These are phyloP conservation scores for Tillus elongatus DNA, from an alignment of 2,888 invertebrate genomes.

Conservation along the genomic window DNA sequence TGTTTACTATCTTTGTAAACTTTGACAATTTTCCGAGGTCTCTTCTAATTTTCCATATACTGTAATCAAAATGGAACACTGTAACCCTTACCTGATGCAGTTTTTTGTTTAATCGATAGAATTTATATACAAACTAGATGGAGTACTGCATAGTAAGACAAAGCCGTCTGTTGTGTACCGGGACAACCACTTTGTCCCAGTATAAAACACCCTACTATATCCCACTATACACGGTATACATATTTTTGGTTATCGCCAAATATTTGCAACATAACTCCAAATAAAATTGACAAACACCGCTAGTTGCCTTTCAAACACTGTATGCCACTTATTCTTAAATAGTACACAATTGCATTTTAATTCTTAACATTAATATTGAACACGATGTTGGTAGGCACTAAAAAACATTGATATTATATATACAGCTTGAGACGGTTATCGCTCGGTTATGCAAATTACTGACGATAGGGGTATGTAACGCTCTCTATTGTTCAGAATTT, in stretches of 20 bases:
- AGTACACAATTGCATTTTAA: background rate
- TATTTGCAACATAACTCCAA: constrained; percentile 3
- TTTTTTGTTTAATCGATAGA: background rate
- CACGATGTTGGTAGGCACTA: no score
- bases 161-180: constrained; percentile 2
- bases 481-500: no score
- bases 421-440: no score
- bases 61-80: background rate
- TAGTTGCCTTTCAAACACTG: background rate
- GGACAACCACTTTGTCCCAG: constrained; percentile 2
- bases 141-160: constrained; percentile 2
- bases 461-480: no score
- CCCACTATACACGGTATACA: no score
- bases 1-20: constrained; percentile 1
- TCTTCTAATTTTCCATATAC: constrained; percentile 1
- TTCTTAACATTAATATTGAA: background rate
- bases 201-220: no score
- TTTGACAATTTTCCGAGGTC: background rate
- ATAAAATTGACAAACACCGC: background rate
- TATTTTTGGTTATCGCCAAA: background rate
- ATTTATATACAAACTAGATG: no score
- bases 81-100: constrained; percentile 1
- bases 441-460: no score
- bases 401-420: no score
- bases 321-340: background rate